Conservation (phyloP, 2,888 invertebrate genomes). For the Psylliodes chrysocephalus region DNA sequence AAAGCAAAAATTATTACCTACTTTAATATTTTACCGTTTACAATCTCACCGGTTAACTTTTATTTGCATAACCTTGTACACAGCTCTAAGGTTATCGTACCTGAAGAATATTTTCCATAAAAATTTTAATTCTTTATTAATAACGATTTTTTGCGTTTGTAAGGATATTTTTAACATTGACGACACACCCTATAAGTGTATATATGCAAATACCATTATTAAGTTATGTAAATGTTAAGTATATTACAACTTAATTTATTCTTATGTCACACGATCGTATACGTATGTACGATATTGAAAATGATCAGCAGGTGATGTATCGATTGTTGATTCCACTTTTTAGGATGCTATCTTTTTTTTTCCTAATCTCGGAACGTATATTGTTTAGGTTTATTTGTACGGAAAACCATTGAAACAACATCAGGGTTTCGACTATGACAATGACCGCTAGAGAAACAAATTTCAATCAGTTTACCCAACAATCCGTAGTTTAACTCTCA, state of each 20-base stretch:
- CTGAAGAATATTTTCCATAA: conserved; percentile 6
- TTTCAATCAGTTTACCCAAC: no score
- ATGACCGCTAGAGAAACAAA: no score
- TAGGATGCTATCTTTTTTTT: no score
- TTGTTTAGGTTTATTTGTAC: no score
- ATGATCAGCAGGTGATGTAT: no score
- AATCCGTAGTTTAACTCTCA: no score
- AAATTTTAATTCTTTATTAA: conserved; percentile 7
- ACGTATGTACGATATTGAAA: conserved; percentile 1
- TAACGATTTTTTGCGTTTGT: conserved; percentile 4
- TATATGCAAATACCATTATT: conserved; percentile 8
- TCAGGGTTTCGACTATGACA: no score
- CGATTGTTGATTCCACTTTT: no score
- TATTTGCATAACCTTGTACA: conserved; percentile 13
- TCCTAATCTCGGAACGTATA: no score
- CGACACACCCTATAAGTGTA: conserved; percentile 15
- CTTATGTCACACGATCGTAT: conserved; percentile 15
- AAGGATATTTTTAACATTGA: conserved; percentile 11
- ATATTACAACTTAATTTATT: conserved; percentile 15
- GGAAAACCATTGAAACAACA: no score
- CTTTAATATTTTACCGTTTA: conserved; percentile 11
- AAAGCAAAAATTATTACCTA: conserved; percentile 12
- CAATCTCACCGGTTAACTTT: conserved; percentile 5
- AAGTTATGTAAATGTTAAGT: conserved; percentile 14
- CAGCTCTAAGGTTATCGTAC: conserved; percentile 8